phyloP scores from a whole-genome alignment of 2,113 vertebrate genomes.

The Callaeas wilsoni region DNA sequence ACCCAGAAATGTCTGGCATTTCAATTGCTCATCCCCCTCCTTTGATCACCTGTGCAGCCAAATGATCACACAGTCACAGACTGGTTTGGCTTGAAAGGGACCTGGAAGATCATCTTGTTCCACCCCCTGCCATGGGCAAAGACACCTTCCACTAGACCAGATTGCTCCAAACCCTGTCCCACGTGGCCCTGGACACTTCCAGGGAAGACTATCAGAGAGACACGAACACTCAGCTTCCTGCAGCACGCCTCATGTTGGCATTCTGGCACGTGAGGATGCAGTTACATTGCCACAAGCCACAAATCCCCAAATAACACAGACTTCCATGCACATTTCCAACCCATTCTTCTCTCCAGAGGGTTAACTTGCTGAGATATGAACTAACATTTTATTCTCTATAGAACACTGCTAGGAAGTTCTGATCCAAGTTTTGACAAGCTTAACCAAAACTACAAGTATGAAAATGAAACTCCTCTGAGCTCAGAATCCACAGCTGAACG shows the following conservation, averaged over 20 bases:
- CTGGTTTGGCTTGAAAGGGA: neutral
- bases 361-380: neutral
- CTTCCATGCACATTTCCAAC: neutral
- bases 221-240: neutral
- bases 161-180: neutral
- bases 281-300: neutral
- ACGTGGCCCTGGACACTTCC: neutral
- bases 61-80: neutral
- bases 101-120: neutral
- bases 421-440: conserved; percentile 13
- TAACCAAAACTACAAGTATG: conserved; percentile 39
- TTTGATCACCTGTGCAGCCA: neutral
- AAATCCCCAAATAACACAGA: neutral
- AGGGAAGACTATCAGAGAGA: neutral
- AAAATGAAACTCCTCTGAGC: neutral
- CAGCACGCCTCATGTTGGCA: rapidly evolving
- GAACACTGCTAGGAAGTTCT: neutral
- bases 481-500: neutral
- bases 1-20: neutral
- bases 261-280: neutral
- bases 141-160: neutral
- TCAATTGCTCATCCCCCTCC: neutral
- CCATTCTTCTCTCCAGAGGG: neutral
- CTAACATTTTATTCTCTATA: neutral
- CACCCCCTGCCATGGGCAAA: neutral